A percentile compares a stretch with the other conserved stretches of the same genome.
phyloP scores from a whole-genome alignment of 2,888 invertebrate genomes.

The Elaeidobius kamerunicus region DNA sequence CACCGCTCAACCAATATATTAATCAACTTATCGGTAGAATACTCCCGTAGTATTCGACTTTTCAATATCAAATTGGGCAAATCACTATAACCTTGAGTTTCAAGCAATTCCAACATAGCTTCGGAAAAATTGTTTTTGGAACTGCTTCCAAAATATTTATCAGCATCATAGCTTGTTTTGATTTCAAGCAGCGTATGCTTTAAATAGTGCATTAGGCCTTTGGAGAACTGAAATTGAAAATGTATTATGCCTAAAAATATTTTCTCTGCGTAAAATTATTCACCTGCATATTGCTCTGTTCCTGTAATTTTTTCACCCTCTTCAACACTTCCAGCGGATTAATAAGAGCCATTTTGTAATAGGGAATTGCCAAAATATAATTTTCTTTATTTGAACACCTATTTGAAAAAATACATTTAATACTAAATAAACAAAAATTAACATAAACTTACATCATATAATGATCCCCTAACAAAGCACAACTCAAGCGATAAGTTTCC shows the following conservation, averaged over 20 bases:
- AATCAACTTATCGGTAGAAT: slow-evolving; percentile 56
- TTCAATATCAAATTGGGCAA: slow-evolving; percentile 53
- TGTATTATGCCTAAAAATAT: neutral
- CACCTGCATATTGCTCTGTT: slow-evolving; percentile 46
- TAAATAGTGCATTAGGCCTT: slow-evolving; percentile 47
- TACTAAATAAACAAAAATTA: no score
- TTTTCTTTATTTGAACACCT: slow-evolving; percentile 44
- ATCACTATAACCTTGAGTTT: slow-evolving; percentile 48
- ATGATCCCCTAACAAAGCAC: slow-evolving; percentile 57
- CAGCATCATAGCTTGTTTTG: slow-evolving; percentile 50
- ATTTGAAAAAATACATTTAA: slow-evolving; percentile 29
- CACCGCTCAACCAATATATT: slow-evolving; percentile 46
- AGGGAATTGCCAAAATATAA: slow-evolving; percentile 51
- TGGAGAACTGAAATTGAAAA: slow-evolving; percentile 43
- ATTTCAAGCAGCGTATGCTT: slow-evolving; percentile 47
- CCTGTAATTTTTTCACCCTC: slow-evolving; percentile 47
- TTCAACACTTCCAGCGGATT: slow-evolving; percentile 52
- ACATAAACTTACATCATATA: slow-evolving; percentile 53
- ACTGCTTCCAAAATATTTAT: slow-evolving; percentile 47
- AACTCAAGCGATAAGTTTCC: slow-evolving; percentile 53
- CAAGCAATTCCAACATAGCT: slow-evolving; percentile 48
- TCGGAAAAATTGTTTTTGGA: slow-evolving; percentile 48
- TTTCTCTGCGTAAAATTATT: slow-evolving; percentile 2
- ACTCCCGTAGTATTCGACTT: slow-evolving; percentile 54
- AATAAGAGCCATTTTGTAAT: slow-evolving; percentile 56